Conservation (phyloP, 2,113 vertebrate species). For the Poecile atricapillus region DNA sequence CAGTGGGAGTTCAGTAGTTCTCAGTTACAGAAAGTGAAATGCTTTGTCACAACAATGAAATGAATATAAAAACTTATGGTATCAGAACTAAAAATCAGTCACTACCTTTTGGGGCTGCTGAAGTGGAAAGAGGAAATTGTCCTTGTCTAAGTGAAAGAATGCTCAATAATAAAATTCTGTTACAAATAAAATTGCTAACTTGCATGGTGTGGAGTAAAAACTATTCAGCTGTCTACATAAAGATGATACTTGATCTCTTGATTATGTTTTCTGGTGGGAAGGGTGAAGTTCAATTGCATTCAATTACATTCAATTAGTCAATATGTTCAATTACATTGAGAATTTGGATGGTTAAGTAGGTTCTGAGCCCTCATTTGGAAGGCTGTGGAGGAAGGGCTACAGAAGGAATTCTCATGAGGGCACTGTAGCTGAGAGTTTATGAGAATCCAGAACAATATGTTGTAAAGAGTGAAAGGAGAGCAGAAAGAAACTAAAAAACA, state of each 20-base stretch:
- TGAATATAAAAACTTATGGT: not conserved
- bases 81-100: not conserved
- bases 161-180: not conserved
- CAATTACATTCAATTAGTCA: not conserved
- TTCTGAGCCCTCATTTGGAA: not conserved
- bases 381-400: not conserved
- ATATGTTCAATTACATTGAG: not conserved
- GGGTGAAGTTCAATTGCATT: not conserved
- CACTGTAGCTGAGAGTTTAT: not conserved
- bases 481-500: not conserved
- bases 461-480: not conserved
- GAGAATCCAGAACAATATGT: not conserved
- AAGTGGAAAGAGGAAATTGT: not conserved
- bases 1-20: not conserved
- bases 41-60: not conserved
- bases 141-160: not conserved
- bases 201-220: not conserved
- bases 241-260: not conserved
- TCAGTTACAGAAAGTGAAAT: not conserved
- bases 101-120: not conserved
- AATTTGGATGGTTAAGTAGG: not conserved
- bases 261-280: not conserved
- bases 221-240: not conserved
- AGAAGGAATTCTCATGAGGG: accelerated
- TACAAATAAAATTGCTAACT: not conserved